Evolutionary conservation across 2,797 vertebrate species (phyloP), one percentile per base, ranked within the genome.

Genomic region (Cichlasoma orientale): DNA sequence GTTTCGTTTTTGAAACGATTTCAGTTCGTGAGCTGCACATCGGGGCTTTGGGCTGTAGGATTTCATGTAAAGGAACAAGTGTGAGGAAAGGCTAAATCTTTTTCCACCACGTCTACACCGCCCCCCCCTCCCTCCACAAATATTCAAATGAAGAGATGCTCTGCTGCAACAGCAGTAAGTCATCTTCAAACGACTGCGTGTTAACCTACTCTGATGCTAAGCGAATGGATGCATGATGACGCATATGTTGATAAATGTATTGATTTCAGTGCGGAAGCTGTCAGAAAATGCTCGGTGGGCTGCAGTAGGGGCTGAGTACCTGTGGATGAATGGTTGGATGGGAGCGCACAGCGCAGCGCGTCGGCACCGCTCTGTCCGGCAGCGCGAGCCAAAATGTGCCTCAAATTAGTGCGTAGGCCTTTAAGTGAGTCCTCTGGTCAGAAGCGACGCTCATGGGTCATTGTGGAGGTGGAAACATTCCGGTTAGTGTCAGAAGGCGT

Each of bases 121-220:
- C 47, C 41, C 61, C 82, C 72, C 13, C 54, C 73, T 1, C 31
- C 31, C 6, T 57, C 54, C 57, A 38, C 83, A 77, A 5, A 88
- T 89, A 89, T 92, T 92, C 80, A 86, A 89, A 93, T 86, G 87
- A 85, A 82, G 88, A 77, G 56, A 80, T 79, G 79, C 86, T 88
- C 85, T 92, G 92, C 90, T 88, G 93, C 91, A 93, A 89, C 85
- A 81, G 85, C 89, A 84, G 82, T 61, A 89, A 90, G 82, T 86
- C 88, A 84, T 87, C 89, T 58, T 78, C 80, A 75, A 78, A 86
- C 69, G 55, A 16, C 75, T 82, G 87, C 72, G 77, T n/a, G 75
- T 87, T 72, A 79, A 84, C 73, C 75, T 21, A 61, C 77, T 76
- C 81, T 10, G 68, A 59, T 29, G 72, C 72, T 52, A 7, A 55